Base-by-base conservation (phyloP, 2,888 invertebrate genomes). In the Rhamnusium bicolor region DNA sequence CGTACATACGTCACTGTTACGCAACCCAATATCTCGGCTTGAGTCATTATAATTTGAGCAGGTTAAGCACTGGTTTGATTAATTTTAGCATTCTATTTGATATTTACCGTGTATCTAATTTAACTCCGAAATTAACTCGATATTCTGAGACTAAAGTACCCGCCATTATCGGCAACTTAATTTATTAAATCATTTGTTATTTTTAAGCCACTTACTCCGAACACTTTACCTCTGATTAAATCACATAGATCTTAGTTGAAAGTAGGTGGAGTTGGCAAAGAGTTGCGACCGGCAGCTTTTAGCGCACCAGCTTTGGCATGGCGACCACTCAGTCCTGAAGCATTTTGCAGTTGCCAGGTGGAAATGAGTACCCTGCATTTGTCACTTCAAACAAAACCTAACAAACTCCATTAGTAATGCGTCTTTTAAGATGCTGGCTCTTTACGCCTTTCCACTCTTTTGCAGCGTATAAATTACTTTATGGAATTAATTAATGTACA, bases 331-430 rank as follows among this genome's bases (percentile, higher is more conserved):
- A 60, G 53, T 18, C 58, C 54, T 21, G 7, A 7, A 27, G 47
- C 21, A 40, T 40, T 68, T 68, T 60, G 66, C 47, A 58, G 46
- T 58, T 58, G 58, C 68, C 68, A 68, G 68, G 68, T 68, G 68
- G 58, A 56, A 76, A 73, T 76, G 72, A 73, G 69, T 51, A 62
- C 60, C 56, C 69, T 66, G 76, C 65, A 73, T 71, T 68, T 71
- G 73, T 71, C 76, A 73, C 76, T 73, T 75, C 73, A 71, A 73
- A 71, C 71, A 53, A 65, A 73, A 68, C 46, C 56, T 46, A 65
- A 69, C 70, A 70, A 62, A 73, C 72, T 75, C 75, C 68, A 75
- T 75, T 75, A 73, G 72, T 65, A 71, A 47, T 54, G 71, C 68
- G 53, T 27, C 27, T n/a, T 68, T 63, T 72, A 32, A 51, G 65